Evolutionary conservation across 64 coral and sea anemone species (phyloP).

Genomic region (Pachyseris speciosa): DNA sequence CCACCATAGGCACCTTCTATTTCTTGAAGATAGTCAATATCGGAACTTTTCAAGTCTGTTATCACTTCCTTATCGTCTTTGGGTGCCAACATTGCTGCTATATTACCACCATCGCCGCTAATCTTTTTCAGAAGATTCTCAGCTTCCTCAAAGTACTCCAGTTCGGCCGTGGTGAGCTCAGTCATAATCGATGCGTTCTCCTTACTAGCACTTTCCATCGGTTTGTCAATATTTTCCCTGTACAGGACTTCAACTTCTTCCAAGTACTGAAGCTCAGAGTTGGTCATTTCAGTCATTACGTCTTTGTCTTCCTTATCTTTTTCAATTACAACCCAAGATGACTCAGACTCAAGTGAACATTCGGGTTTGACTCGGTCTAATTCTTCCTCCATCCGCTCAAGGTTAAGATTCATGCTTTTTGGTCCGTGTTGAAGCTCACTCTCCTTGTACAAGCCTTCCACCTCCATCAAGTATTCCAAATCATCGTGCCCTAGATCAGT

Average conservation of each 20-base stretch:
- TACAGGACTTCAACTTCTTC: background rate
- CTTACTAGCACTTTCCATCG: background rate
- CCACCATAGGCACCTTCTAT: background rate
- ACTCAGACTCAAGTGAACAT: background rate
- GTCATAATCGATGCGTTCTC: conserved; percentile 15
- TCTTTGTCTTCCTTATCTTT: background rate
- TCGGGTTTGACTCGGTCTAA: background rate
- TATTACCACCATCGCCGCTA: background rate
- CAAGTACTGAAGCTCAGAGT: background rate
- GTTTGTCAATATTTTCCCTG: background rate
- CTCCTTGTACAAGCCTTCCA: background rate
- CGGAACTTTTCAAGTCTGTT: conserved; percentile 11
- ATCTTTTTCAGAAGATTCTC: conserved; percentile 24
- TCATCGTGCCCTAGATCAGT: background rate
- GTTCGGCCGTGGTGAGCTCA: conserved; percentile 19
- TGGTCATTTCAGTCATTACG: background rate
- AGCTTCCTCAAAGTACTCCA: conserved; percentile 47
- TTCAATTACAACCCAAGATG: conserved; percentile 46
- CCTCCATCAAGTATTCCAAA: conserved; percentile 22
- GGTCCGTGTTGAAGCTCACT: background rate
- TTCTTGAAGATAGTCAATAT: conserved; percentile 30
- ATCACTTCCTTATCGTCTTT: conserved; percentile 43
- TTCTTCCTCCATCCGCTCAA: conserved; percentile 5
- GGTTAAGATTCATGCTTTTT: background rate
- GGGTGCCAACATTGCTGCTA: conserved; percentile 18